Evolutionary conservation across 2,888 invertebrate species (phyloP).

Genomic region (Leptinotarsa tumamoca): DNA sequence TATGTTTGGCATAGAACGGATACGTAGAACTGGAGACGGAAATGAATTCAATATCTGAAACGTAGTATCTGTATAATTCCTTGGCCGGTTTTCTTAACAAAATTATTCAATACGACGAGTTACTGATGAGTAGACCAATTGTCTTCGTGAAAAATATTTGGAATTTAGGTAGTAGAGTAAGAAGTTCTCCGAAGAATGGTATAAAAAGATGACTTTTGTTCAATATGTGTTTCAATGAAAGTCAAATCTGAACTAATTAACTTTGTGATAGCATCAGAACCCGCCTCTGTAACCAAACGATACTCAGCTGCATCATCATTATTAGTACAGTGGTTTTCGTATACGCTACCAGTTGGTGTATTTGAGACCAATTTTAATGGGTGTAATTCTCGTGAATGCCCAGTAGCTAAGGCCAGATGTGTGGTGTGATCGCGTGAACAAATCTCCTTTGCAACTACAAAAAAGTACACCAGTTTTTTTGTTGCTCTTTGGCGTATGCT

Average conservation of each 20-base stretch:
- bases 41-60: no score
- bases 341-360: conserved; percentile 23
- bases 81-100: no score
- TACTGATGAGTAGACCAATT: no score
- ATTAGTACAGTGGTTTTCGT: neutral
- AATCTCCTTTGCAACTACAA: conserved; percentile 33
- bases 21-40: no score
- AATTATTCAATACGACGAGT: no score
- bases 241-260: neutral
- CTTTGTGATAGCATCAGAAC: neutral
- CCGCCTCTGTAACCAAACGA: conserved; percentile 13
- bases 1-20: no score
- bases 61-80: no score
- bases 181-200: no score
- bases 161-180: no score
- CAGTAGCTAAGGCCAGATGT: conserved; percentile 52
- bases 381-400: conserved; percentile 41
- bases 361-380: conserved; percentile 32
- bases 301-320: conserved; percentile 2
- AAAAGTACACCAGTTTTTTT: conserved; percentile 24
- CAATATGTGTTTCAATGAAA: no score
- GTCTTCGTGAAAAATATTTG: no score
- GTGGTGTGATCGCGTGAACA: conserved; percentile 52
- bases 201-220: no score
- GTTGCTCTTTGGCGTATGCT: conserved; percentile 8